phyloP scores from a whole-genome alignment of 2,113 vertebrate species.

The Lonchura striata region DNA sequence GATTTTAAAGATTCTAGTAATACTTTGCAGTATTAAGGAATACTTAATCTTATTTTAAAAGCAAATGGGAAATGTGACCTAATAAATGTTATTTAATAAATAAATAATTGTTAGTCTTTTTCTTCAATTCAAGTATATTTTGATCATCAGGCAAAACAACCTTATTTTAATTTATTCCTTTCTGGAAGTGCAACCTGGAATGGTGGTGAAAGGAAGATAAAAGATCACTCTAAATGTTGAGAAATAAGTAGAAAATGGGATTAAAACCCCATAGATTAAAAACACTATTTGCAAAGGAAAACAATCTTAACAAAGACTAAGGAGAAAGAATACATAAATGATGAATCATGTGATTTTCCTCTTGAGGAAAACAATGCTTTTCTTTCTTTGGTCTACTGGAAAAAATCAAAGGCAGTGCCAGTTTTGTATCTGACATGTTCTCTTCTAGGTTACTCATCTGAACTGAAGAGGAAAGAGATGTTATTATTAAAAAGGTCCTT shows the following conservation, averaged over 20 bases:
- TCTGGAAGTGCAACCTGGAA: not conserved
- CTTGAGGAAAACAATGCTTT: not conserved
- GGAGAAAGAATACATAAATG: not conserved
- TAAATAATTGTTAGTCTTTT: not conserved
- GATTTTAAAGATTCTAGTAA: not conserved
- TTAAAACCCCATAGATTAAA: not conserved
- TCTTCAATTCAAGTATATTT: not conserved
- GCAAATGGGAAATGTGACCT: not conserved
- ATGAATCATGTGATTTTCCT: not conserved
- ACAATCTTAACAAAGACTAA: not conserved
- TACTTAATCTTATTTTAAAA: not conserved
- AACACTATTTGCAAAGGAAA: not conserved
- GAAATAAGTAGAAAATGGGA: not conserved
- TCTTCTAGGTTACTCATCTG: not conserved
- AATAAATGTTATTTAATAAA: not conserved
- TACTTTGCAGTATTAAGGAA: not conserved
- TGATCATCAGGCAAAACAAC: not conserved
- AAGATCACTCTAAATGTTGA: not conserved
- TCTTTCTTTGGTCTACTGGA: not conserved
- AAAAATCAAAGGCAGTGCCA: constrained; percentile 23
- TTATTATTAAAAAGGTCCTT: not conserved
- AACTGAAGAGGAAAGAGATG: not conserved
- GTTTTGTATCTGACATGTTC: not conserved
- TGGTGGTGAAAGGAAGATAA: not conserved
- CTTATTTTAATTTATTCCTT: not conserved